Evolutionary conservation across 2,888 invertebrate genomes (phyloP), one percentile per base, ranked within the genome.

Genomic region (Lasioglossum villosulum): DNA sequence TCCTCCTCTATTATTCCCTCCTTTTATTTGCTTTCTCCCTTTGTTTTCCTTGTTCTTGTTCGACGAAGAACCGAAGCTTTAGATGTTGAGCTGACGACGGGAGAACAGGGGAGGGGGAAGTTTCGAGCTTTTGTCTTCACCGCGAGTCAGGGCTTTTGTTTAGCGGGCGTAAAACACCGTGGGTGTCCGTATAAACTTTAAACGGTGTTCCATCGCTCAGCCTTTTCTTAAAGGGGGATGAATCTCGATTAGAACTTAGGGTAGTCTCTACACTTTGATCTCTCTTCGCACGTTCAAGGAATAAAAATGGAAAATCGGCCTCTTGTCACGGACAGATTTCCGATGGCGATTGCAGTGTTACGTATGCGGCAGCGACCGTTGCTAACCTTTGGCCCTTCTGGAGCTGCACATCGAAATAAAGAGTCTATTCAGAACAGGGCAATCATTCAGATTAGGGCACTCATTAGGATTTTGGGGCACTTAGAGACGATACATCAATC

Each of bases 171-270:
- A 79, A 88, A 88, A 81, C 30, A 34, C 34, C 37, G 37, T 73
- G 42, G 71, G 59, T 75, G 78, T 83, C 82, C 82, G 84, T 52
- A 23, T 84, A 83, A 90, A 90, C 87, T 90, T 90, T 90, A 90
- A 90, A 84, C 83, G 78, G 76, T 88, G 82, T 88, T 84, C 86
- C 88, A 80, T 83, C 84, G 86, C 30, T 75, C 59, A 79, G 75
- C 75, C 82, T 79, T 66, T 78, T 34, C 71, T 72, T 66, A 30
- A 66, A 66, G 12, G 76, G 52, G 68, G 74, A 84, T 82, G 78
- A 84, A 80, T 88, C 76, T 78, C 82, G 71, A 83, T 80, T 79
- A 70, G 77, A 86, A 80, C 68, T 76, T n/a, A 16, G 30, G n/a
- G 37, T 16, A 30, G 6, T 72, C 23, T 68, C n/a, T 4, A 23